Evolutionary conservation across 2,113 vertebrate genomes (phyloP).

Genomic region (Forbesichthys papilliferus): DNA sequence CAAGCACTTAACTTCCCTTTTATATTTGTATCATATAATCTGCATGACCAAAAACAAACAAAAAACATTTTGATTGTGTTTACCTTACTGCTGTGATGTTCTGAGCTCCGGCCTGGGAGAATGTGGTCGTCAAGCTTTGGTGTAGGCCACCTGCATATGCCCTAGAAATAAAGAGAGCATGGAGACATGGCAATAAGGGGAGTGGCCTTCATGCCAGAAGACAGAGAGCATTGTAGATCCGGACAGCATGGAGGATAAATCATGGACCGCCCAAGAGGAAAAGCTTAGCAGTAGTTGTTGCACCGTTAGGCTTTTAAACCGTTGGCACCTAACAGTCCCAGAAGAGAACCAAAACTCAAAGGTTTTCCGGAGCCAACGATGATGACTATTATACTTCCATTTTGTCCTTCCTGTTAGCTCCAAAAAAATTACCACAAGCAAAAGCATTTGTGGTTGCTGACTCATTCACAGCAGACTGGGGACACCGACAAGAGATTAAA

Average conservation of each 20-base stretch:
- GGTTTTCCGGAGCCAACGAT: constrained; percentile 13
- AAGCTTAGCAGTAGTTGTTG: constrained; percentile 27
- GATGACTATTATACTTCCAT: constrained; percentile 7
- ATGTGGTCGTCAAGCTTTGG: constrained; percentile 70
- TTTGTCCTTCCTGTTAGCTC: neutral
- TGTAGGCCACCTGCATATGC: constrained; percentile 65
- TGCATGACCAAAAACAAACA: neutral
- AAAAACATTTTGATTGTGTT: neutral
- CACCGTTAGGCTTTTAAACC: neutral
- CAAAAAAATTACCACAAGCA: constrained; percentile 31
- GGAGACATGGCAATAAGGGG: constrained; percentile 23
- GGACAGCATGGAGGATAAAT: constrained; percentile 14
- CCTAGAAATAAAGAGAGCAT: constrained; percentile 62
- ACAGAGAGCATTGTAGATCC: constrained; percentile 2
- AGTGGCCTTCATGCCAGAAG: neutral
- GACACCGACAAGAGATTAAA: constrained; percentile 22
- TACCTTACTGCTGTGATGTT: constrained; percentile 73
- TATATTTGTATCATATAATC: neutral
- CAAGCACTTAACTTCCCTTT: neutral
- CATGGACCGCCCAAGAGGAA: constrained; percentile 17
- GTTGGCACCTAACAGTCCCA: neutral
- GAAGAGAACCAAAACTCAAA: constrained; percentile 38
- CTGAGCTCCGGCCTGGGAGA: constrained; percentile 49
- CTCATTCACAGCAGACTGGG: constrained; percentile 20
- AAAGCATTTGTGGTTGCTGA: constrained; percentile 20